These are phyloP conservation scores for Pipistrellus nathusii DNA, from an alignment of 2,797 vertebrate genomes.

Conservation along the genomic window DNA sequence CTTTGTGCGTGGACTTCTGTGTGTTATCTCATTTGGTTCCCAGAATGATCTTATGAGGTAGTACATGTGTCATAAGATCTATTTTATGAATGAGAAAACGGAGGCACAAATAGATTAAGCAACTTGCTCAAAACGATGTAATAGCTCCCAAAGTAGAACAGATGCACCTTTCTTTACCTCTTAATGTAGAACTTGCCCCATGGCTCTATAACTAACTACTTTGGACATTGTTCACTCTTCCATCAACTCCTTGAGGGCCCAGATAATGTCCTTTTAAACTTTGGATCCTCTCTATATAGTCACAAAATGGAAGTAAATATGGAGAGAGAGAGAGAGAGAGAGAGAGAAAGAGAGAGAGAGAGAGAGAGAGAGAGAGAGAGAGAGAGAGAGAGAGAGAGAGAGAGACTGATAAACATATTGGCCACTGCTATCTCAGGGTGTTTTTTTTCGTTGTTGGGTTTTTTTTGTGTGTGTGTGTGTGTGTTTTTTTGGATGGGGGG, in stretches of 20 bases:
- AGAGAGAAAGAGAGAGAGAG: background rate
- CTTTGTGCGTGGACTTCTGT: background rate
- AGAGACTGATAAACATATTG: slow-evolving; percentile 5
- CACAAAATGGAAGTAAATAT: slow-evolving; percentile 42
- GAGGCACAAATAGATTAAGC: slow-evolving; percentile 30
- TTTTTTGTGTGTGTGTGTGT: too few relatives aligned
- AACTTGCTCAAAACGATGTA: background rate
- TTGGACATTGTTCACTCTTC: slow-evolving; percentile 9
- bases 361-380: background rate
- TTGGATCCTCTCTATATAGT: slow-evolving; percentile 38
- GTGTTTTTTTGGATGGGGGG: background rate
- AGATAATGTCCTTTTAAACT: slow-evolving; percentile 28
- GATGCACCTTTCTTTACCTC: slow-evolving; percentile 30
- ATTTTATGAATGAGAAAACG: slow-evolving; percentile 39
- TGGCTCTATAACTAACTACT: slow-evolving; percentile 47
- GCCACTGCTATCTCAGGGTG: slow-evolving; percentile 5
- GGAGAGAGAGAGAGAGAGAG: background rate
- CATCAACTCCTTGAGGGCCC: background rate
- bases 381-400: background rate
- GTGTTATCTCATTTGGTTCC: background rate
- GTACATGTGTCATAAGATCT: background rate
- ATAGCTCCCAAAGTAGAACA: background rate
- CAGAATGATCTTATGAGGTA: background rate
- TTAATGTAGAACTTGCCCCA: slow-evolving; percentile 50
- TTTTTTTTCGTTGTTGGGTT: too few relatives aligned